phyloP scores from a whole-genome alignment of 2,888 invertebrate genomes.

The Drosophila engyochracea region DNA sequence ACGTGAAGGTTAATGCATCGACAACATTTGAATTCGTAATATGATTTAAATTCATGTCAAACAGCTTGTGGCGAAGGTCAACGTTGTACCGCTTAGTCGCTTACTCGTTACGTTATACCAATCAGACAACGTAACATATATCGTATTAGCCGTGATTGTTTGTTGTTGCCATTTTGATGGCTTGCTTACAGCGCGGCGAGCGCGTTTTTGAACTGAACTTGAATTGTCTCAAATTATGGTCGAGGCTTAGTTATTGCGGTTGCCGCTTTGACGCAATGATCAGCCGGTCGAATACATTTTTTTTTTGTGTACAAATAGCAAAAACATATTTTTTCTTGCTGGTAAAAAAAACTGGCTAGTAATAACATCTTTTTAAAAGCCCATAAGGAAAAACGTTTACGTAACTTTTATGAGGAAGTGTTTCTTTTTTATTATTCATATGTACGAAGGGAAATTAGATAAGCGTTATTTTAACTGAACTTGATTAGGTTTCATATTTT shows the following conservation, averaged over 20 bases:
- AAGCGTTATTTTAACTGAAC: slow-evolving; percentile 2
- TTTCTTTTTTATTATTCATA: background rate
- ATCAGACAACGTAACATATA: slow-evolving; percentile 35
- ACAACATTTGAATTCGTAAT: slow-evolving; percentile 13
- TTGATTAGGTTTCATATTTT: background rate
- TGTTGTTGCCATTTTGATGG: slow-evolving; percentile 30
- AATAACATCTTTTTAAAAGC: slow-evolving; percentile 7
- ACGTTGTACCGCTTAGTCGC: slow-evolving; percentile 20
- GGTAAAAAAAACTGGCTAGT: slow-evolving; percentile 21
- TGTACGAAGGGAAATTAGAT: slow-evolving; percentile 27
- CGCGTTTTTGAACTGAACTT: slow-evolving; percentile 65
- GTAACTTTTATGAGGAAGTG: slow-evolving; percentile 16
- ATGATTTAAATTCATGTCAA: slow-evolving; percentile 61
- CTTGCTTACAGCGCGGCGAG: slow-evolving; percentile 35
- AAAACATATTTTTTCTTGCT: slow-evolving; percentile 14
- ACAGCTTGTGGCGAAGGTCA: slow-evolving; percentile 49
- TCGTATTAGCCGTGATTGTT: slow-evolving; percentile 27
- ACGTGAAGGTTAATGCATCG: slow-evolving; percentile 45
- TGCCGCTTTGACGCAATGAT: slow-evolving; percentile 49
- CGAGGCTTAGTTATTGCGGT: slow-evolving; percentile 44
- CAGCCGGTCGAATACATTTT: slow-evolving; percentile 32
- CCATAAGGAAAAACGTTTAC: slow-evolving; percentile 28
- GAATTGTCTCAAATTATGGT: slow-evolving; percentile 58
- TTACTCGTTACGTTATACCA: slow-evolving; percentile 39
- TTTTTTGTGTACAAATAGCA: slow-evolving; percentile 18